Base-by-base conservation (phyloP, 2,888 invertebrate genomes). In the Oscheius sp. region DNA sequence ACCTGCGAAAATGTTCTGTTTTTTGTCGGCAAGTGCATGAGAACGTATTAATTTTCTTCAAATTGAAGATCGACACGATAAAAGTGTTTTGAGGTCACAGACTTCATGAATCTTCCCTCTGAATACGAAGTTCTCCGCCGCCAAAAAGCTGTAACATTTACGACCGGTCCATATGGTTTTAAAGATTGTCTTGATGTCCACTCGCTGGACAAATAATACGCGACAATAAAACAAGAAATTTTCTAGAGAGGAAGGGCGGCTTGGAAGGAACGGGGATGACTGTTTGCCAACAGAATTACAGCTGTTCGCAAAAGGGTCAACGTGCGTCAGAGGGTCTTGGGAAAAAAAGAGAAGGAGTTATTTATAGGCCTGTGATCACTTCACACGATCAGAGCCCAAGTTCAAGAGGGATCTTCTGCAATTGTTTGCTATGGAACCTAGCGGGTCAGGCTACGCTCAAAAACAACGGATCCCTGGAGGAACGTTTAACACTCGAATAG, bases 261-360 rank as follows among this genome's bases (percentile, higher is more conserved):
- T 29, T 13, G 33, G 10, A 62, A 7, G 42, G 37, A 48, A 47
- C 48, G 13, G 63, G 29, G 63, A 21, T 7, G 21, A 63, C 63
- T 63, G 63, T 63, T 47, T 63, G 63, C 48, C n/a, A 10, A 63
- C 48, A 21, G 63, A 63, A 63, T 47, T 50, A 63, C 50, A 50
- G n/a, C 21, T 32, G 63, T 37, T 63, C 33, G 58, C 32, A 58
- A 58, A 33, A 58, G 32, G 33, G 2, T 58, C 32, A 3, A 0
- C 11, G 11, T 32, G 33, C 50, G 50, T 50, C 47, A 63, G 29
- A 48, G 48, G 33, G 42, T 7, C 42, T 42, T 42, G 42, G 42
- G 21, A 21, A 21, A 21, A 42, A 42, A 42, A 42, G 42, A 3
- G 42, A 42, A 3, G 42, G 42, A 7, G 3, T 42, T 42, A 42